Evolutionary conservation across 1,140 invertebrate genomes (phyloP), one percentile per base, ranked within the genome.

Genomic region (Arctopsyche grandis): DNA sequence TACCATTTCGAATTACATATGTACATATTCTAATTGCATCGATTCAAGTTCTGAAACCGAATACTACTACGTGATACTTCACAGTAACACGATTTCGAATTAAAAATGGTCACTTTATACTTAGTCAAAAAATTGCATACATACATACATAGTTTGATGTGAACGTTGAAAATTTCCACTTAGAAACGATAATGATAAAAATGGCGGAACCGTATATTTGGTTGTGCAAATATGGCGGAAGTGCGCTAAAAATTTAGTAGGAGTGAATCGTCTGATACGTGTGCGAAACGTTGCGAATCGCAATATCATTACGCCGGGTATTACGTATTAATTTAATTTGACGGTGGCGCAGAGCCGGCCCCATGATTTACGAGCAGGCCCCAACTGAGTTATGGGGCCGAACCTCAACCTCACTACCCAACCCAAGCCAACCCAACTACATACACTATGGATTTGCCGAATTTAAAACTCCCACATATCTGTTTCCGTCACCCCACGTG

Each of bases 341-440:
- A 74, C 71, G 71, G 71, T 74, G 75, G 75, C 52, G 60, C 16
- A 22, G 56, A 38, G 46, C 43, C 48, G 48, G 63, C 22, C 60
- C 58, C 69, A 79, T 79, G 69, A 79, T 74, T 79, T 79, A 79
- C 78, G 12, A 69, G 24, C 69, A 9, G 58, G 52, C 48, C 78
- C n/a, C 29, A 7, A 22, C 71, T 79, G 78, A 79, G 78, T 79
- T 79, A 79, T 60, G 71, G 56, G 14, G 7, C 43, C 7, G 43
- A 12, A 16, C 5, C 14, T 7, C 5, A 14, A 29, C 75, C 60
- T 38, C 43, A 48, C 24, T 14, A 9, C 69, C n/a, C n/a, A n/a
- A 19, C 22, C 26, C 19, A 3, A 38, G 5, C 24, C 69, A 22
- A 9, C 69, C 10, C 16, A 19, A 60, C 58, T 60, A 21, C n/a